A percentile compares a stretch with the other conserved stretches of the same genome.
Evolutionary conservation across 64 coral and sea anemone species (phyloP).

Genomic region (Actinia tenebrosa): DNA sequence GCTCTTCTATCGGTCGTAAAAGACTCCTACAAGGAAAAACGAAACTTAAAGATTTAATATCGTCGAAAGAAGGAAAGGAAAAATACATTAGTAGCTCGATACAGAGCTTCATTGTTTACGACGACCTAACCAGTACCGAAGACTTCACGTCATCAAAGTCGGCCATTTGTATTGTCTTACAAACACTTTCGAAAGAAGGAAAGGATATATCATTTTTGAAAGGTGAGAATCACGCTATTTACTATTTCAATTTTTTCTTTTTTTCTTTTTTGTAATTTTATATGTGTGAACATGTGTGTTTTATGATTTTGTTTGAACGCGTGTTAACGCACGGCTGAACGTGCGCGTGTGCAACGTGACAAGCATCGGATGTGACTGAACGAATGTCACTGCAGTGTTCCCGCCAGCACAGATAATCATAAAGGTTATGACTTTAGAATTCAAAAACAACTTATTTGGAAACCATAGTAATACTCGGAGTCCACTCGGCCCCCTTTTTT

Average conservation of each 20-base stretch:
- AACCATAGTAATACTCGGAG: too few relatives aligned
- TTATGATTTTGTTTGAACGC: neutral
- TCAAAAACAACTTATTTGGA: too few relatives aligned
- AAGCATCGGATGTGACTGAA: neutral
- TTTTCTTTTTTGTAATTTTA: neutral
- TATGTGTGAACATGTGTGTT: neutral
- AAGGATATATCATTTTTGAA: slow-evolving; percentile 87
- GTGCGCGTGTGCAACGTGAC: neutral
- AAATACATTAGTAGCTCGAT: slow-evolving; percentile 68
- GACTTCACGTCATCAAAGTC: slow-evolving; percentile 49
- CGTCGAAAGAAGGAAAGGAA: slow-evolving; percentile 90
- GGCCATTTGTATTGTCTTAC: slow-evolving; percentile 81
- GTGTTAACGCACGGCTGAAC: neutral
- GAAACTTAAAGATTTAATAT: slow-evolving; percentile 96
- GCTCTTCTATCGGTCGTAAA: slow-evolving; percentile 80
- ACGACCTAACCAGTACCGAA: slow-evolving; percentile 53
- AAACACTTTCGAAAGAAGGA: slow-evolving; percentile 94
- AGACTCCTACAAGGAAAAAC: slow-evolving; percentile 90
- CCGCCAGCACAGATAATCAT: neutral
- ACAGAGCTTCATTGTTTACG: slow-evolving; percentile 83
- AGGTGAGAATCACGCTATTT: slow-evolving; percentile 34
- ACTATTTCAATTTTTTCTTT: neutral
- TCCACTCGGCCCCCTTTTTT: too few relatives aligned
- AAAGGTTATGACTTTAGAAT: neutral
- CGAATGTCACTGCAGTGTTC: neutral